Evolutionary conservation across 2,888 invertebrate species (phyloP), one percentile per base, ranked within the genome.

Genomic region (Keiferia lycopersicella): DNA sequence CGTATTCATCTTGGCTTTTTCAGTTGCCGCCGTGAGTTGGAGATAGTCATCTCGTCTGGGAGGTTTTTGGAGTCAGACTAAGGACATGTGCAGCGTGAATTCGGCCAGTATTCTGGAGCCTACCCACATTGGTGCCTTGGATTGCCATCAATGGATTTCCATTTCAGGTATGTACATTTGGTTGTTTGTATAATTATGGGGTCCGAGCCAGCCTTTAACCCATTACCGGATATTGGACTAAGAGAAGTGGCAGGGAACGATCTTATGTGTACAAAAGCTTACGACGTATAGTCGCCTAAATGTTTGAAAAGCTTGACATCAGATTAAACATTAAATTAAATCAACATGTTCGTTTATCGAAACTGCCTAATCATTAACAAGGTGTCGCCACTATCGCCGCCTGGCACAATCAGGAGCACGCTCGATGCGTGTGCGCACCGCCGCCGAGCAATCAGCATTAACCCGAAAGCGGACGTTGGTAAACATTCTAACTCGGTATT

Each of bases 401-500:
- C 34, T 4, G 34, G 34, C 22, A 22, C 22, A 2, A 56, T 26
- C 34, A 34, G 26, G 34, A 26, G 56, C 56, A 56, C 26, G 56
- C 26, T 30, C n/a, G 14, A 1, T 56, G n/a, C 20, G 53, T 30
- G 26, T 34, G 56, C 56, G 53, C 20, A 57, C 30, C 16, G 38
- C 34, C 57, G 58, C 58, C 12, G 58, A 58, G 58, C 39, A 38
- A 58, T 58, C 60, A 60, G 45, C 60, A 22, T 22, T 20, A 51
- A 61, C 61, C 61, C 59, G 16, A 45, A 63, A 51, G 50, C 45
- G 53, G 14, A 58, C 59, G 63, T 65, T 61, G 50, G 56, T 63
- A 64, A 65, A 66, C 62, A 64, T 53, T 62, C 57, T 64, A 56
- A 59, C 38, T 53, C 39, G 58, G 62, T 72, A 69, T 76, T 76